Base-by-base conservation (phyloP, 2,113 vertebrate genomes). In the Corythoichthys intestinalis region DNA sequence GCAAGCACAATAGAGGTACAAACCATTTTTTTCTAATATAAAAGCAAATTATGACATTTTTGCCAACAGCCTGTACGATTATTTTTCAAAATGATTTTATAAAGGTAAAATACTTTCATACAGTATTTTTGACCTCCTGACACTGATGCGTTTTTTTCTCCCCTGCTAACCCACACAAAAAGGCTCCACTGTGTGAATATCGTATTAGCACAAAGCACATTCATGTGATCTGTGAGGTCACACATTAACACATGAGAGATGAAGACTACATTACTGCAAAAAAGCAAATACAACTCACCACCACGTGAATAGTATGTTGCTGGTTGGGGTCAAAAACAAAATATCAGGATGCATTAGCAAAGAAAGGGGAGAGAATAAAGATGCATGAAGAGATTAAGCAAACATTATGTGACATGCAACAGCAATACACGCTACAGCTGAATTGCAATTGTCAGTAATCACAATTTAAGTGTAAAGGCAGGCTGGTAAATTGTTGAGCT, bases 301-400 rank as follows among this genome's bases (percentile, higher is more conserved):
- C 97, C 93, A 98, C 97, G 88, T 99, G 97, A 94, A 99, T 99
- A 92, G 97, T 99, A 89, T 99, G 97, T 97, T 98, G 96, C 97
- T 98, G 89, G 74, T 9, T 35, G 14, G 77, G 89, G 83, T 77
- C 83, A 84, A 92, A 94, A 93, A 89, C 92, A 94, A 90, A 95
- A 95, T 92, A 92, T 94, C 93, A 94, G 93, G 92, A 93, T 93
- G 93, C 93, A 93, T 90, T 93, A 95, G 95, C 93, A 90, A 94
- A 96, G 93, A 91, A 94, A 74, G 94, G 68, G 50, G 71, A 88
- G 83, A 87, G 71, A 88, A 86, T 70, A 83, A 86, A 84, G 78
- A 86, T 90, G 87, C 92, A 88, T 74, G 71, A 83, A 85, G 80
- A 72, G 37, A 77, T 74, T 74, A 59, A 84, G 86, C 84, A 84